phyloP scores from a whole-genome alignment of 2,888 invertebrate species.

The Morpho helenor region DNA sequence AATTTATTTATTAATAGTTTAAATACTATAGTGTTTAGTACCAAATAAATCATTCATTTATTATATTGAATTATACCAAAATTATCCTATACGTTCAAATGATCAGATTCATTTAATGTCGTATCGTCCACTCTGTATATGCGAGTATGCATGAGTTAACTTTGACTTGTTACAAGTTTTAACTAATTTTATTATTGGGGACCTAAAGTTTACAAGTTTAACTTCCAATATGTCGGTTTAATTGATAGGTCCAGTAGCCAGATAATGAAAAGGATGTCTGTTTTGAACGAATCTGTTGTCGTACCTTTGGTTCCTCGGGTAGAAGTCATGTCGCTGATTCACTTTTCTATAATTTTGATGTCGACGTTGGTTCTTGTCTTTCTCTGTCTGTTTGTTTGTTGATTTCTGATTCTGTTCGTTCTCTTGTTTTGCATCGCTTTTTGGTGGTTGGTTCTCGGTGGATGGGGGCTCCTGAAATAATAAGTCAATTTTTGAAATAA shows the following conservation, averaged over 20 bases:
- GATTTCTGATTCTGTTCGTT: constrained; percentile 33
- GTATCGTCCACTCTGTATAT: too few relatives aligned
- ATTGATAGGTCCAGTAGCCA: constrained; percentile 73
- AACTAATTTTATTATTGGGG: neutral
- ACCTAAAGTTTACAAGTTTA: constrained; percentile 1
- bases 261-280: constrained; percentile 64
- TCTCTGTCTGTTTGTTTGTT: constrained; percentile 47
- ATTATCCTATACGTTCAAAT: too few relatives aligned
- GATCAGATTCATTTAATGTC: too few relatives aligned
- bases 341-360: constrained; percentile 60
- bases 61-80: too few relatives aligned
- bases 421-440: constrained; percentile 23
- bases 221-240: constrained; percentile 32
- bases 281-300: constrained; percentile 62
- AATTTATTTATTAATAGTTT: too few relatives aligned
- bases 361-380: constrained; percentile 54
- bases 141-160: too few relatives aligned
- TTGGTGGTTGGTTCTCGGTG: constrained; percentile 33
- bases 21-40: too few relatives aligned
- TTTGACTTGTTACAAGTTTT: neutral
- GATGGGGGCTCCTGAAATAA: constrained; percentile 42
- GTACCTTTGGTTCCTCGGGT: constrained; percentile 64
- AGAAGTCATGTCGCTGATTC: constrained; percentile 56
- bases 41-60: neutral
- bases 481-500: neutral